Conservation (phyloP, 2,888 invertebrate genomes). For the Netelia virgata region DNA sequence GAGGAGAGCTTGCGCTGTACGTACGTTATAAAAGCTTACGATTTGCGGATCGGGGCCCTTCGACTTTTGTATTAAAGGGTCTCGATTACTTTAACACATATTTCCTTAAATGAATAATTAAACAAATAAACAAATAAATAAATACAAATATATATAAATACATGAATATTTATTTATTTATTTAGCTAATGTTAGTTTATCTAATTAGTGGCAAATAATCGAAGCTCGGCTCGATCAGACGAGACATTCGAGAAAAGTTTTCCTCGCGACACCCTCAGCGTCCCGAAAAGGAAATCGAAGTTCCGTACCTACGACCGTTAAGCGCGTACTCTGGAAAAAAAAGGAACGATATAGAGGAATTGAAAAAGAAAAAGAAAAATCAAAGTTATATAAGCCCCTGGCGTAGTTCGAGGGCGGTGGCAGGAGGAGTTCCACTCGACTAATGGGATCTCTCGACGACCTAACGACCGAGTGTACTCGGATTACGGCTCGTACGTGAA, state of each 20-base stretch:
- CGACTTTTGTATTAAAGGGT: not conserved
- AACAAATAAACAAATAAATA: not conserved
- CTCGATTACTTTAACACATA: not conserved
- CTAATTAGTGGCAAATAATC: not conserved
- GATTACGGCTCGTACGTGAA: slow-evolving; percentile 66
- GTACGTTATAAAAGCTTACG: slow-evolving; percentile 10
- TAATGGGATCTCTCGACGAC: slow-evolving; percentile 67
- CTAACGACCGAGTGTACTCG: slow-evolving; percentile 67
- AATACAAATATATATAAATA: not conserved
- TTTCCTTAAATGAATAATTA: not conserved
- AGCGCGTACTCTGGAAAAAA: slow-evolving; percentile 4
- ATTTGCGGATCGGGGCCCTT: not conserved
- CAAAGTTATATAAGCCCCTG: slow-evolving; percentile 42
- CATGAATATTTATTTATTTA: not conserved
- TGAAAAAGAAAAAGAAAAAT: slow-evolving; percentile 22
- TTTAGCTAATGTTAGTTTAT: slow-evolving; percentile 5
- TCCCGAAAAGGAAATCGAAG: not conserved
- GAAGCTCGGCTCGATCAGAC: not conserved
- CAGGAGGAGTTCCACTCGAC: slow-evolving; percentile 46
- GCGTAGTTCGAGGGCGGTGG: slow-evolving; percentile 21
- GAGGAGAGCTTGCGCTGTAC: slow-evolving; percentile 21
- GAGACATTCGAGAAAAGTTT: not conserved
- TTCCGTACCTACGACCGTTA: not conserved
- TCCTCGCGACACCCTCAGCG: not conserved
- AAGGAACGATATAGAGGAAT: slow-evolving; percentile 16